Evolutionary conservation across 2,888 invertebrate genomes (phyloP), one percentile per base, ranked within the genome.

Genomic region (Sycophila texana): DNA sequence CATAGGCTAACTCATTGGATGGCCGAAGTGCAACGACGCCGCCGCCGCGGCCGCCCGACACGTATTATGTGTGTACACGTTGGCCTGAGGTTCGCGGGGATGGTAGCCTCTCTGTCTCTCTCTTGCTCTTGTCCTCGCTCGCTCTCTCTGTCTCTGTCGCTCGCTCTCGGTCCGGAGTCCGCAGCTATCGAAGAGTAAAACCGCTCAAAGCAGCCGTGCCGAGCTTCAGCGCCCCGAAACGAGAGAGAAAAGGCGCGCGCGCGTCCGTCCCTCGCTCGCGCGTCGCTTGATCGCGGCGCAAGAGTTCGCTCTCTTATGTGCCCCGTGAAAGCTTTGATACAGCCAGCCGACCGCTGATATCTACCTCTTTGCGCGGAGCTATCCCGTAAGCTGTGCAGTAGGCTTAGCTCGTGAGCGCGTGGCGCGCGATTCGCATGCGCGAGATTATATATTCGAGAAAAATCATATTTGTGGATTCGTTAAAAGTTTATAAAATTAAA

Each of bases 141-240:
- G 5, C 39, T 0, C 39, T 10, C 10, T 39, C 39, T 10, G 0
- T 39, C 39, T 39, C 39, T 7, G 10, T 39, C 39, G 7, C 39
- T 39, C 39, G 39, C 39, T 10, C 10, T 39, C 78, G 63, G 84
- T 39, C 84, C 84, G 84, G 85, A 87, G 71, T 86, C 85, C 88
- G 86, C 87, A 87, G 86, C 87, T 87, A 89, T 86, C 88, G 89
- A 88, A 90, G 89, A 89, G 89, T 89, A 86, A 89, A 89, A 89
- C 88, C 87, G 88, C 88, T 89, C 89, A 89, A 90, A 89, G 90
- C 89, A 88, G 88, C 87, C 86, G 71, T 60, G 81, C 83, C 81
- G 83, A 83, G 84, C 81, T 61, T 79, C 81, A 80, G 81, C 83
- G 76, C 79, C 65, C 79, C 83, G 77, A 83, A 81, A 80, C 82